phyloP scores from a whole-genome alignment of 2,888 invertebrate genomes.

The Pantelozetes paolii region DNA sequence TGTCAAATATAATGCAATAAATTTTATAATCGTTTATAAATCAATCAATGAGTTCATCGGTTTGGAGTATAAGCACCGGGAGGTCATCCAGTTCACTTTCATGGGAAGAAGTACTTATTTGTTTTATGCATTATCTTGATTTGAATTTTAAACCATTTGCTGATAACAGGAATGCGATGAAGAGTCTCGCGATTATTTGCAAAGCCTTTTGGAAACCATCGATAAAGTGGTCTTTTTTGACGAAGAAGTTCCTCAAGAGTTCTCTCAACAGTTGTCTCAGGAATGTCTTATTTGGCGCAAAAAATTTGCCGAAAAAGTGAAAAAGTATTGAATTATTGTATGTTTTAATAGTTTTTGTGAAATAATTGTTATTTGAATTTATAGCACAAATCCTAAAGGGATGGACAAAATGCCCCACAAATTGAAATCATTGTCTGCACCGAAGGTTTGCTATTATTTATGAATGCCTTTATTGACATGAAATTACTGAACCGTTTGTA shows the following conservation, averaged over 20 bases:
- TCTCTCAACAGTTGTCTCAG: background rate
- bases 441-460: background rate
- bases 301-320: constrained; percentile 30
- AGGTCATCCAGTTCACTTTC: constrained; percentile 30
- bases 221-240: constrained; percentile 28
- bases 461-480: background rate
- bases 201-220: constrained; percentile 30
- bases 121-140: background rate
- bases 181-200: constrained; percentile 23
- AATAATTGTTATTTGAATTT: background rate
- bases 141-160: background rate
- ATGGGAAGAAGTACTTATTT: constrained; percentile 13
- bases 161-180: constrained; percentile 11
- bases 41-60: background rate
- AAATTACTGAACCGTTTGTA: background rate
- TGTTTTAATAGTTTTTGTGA: background rate
- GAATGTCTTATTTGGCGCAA: constrained; percentile 36
- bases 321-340: background rate
- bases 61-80: constrained; percentile 12
- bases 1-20: too few relatives aligned
- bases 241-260: constrained; percentile 8
- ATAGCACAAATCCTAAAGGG: background rate
- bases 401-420: background rate
- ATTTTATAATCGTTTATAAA: background rate
- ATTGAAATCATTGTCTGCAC: constrained; percentile 21